Evolutionary conservation across 2,113 vertebrate species (phyloP).

Genomic region (Menidia beryllina): DNA sequence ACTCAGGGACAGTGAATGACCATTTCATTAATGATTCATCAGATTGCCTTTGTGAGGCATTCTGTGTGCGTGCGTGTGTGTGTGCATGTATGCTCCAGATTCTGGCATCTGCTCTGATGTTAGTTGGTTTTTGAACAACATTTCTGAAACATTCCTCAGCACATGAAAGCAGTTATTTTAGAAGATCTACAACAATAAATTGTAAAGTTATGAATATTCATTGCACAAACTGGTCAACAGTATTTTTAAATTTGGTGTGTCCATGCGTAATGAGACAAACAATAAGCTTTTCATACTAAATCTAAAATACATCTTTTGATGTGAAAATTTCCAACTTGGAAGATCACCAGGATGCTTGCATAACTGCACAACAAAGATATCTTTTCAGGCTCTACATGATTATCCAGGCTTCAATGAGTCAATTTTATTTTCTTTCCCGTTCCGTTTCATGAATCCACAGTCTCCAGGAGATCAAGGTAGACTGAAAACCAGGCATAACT

Average conservation of each 20-base stretch:
- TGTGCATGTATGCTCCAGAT: slow-evolving; percentile 33
- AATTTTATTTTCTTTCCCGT: slow-evolving; percentile 5
- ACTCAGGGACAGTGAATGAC: slow-evolving; percentile 16
- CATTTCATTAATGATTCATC: slow-evolving; percentile 63
- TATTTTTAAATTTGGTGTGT: neutral
- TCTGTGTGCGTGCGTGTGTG: slow-evolving; percentile 26
- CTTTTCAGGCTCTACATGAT: slow-evolving; percentile 12
- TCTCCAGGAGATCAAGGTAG: slow-evolving; percentile 29
- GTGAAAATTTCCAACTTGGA: neutral
- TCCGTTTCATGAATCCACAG: slow-evolving; percentile 15
- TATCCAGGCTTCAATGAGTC: slow-evolving; percentile 21
- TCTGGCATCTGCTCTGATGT: slow-evolving; percentile 18
- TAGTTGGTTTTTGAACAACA: slow-evolving; percentile 5
- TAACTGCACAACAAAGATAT: slow-evolving; percentile 11
- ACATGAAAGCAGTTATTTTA: slow-evolving; percentile 5
- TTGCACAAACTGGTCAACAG: neutral
- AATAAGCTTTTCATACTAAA: too few relatives aligned
- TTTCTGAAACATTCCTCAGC: slow-evolving; percentile 17
- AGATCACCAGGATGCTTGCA: neutral
- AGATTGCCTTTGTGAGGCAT: slow-evolving; percentile 28
- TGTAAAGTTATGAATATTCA: slow-evolving; percentile 10
- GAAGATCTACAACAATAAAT: neutral
- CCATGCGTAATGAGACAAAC: neutral
- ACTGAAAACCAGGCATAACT: slow-evolving; percentile 47
- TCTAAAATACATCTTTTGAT: neutral